These are phyloP conservation scores for Pterophyllum scalare DNA, from an alignment of 2,113 vertebrate species.

Conservation along the genomic window DNA sequence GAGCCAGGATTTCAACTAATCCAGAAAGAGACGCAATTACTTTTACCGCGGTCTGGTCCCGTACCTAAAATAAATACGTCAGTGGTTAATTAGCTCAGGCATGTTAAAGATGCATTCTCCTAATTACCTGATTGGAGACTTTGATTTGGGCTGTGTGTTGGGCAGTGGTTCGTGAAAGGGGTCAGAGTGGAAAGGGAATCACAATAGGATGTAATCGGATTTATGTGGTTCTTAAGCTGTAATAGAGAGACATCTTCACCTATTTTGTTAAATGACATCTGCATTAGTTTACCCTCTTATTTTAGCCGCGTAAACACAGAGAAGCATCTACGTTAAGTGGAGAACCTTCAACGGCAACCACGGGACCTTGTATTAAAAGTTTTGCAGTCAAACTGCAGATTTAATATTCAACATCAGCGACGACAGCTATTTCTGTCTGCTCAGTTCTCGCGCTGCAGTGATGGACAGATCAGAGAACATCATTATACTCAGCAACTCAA, in stretches of 20 bases:
- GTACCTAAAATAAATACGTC: constrained; percentile 70
- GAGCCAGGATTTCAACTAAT: constrained; percentile 63
- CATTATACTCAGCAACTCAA: constrained; percentile 35
- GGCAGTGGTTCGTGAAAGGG: background rate
- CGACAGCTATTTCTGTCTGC: constrained; percentile 40
- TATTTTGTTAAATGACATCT: background rate
- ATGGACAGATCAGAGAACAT: constrained; percentile 30
- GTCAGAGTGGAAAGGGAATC: background rate
- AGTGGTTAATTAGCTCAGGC: constrained; percentile 64
- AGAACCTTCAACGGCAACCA: background rate
- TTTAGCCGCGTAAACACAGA: background rate
- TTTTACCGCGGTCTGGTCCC: constrained; percentile 53
- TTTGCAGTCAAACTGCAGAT: constrained; percentile 11
- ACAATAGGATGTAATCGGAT: background rate
- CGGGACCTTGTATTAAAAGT: constrained; percentile 40
- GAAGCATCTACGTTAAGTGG: background rate
- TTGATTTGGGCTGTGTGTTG: constrained; percentile 30
- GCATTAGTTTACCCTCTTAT: background rate
- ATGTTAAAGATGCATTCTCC: constrained; percentile 59
- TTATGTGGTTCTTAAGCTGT: background rate
- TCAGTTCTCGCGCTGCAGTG: background rate
- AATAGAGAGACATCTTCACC: background rate
- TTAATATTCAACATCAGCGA: constrained; percentile 30
- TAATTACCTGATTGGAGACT: constrained; percentile 58
- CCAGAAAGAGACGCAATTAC: constrained; percentile 68